Conservation (phyloP, 2,113 vertebrate species). For the Pedionomus torquatus region DNA sequence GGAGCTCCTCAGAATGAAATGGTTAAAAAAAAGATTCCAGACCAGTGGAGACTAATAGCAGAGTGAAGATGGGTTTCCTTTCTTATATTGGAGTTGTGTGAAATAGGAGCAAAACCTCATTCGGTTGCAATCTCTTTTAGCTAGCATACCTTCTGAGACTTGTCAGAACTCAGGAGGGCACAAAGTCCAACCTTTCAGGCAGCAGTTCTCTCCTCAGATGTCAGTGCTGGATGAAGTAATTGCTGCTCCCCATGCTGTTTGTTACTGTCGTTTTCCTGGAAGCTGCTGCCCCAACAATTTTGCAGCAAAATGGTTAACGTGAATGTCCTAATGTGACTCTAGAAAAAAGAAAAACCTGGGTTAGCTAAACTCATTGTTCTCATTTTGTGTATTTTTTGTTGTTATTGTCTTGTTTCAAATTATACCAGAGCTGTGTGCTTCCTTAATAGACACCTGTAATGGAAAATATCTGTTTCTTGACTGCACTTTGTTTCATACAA, state of each 20-base stretch:
- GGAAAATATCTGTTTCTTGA: neutral
- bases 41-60: neutral
- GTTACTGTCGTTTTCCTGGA: neutral
- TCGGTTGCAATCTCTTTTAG: neutral
- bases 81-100: neutral
- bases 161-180: neutral
- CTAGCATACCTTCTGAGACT: neutral
- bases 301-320: neutral
- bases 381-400: accelerated
- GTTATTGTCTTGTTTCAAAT: neutral
- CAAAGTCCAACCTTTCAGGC: neutral
- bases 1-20: neutral
- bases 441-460: neutral
- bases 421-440: neutral
- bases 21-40: slow-evolving; percentile 12
- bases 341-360: neutral
- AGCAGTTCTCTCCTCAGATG: neutral
- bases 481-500: neutral
- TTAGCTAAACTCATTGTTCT: neutral
- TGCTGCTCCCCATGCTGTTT: neutral
- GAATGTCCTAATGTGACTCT: neutral
- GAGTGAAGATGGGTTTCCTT: neutral
- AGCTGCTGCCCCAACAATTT: neutral
- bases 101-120: neutral
- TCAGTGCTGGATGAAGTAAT: neutral